Evolutionary conservation across 2,113 vertebrate species (phyloP).

Genomic region (Tenebrosternarchus preto): DNA sequence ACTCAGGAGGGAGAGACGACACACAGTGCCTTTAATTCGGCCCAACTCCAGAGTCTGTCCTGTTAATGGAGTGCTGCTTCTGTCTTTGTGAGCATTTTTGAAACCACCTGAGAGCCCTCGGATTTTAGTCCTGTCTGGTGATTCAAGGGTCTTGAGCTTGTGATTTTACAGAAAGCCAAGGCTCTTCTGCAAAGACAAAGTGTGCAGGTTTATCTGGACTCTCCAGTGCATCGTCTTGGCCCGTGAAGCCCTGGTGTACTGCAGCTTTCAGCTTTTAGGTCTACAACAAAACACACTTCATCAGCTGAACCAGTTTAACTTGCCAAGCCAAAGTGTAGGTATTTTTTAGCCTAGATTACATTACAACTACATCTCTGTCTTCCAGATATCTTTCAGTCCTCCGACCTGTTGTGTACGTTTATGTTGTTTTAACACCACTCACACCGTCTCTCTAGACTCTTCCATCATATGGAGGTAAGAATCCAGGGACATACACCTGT

Average conservation of each 20-base stretch:
- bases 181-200: constrained; percentile 4
- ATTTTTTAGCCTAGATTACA: constrained; percentile 13
- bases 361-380: constrained; percentile 17
- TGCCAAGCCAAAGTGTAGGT: background rate
- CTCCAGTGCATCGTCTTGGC: constrained; percentile 6
- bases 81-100: background rate
- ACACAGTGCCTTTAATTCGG: too few species aligned
- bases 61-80: background rate
- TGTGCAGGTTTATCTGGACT: constrained; percentile 34
- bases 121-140: background rate
- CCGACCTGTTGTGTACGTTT: constrained; percentile 10
- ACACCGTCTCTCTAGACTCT: constrained; percentile 19
- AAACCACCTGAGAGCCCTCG: background rate
- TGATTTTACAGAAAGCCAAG: background rate
- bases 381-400: background rate
- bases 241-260: constrained; percentile 19
- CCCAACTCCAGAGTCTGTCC: background rate
- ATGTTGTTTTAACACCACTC: constrained; percentile 36
- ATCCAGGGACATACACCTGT: constrained; percentile 15
- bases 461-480: constrained; percentile 31
- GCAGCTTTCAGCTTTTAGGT: constrained; percentile 23
- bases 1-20: constrained; percentile 56
- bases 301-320: background rate
- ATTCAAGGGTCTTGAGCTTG: background rate
- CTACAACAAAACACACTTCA: background rate